Conservation (phyloP, 2,888 invertebrate species). For the Petrophora chlorosata region DNA sequence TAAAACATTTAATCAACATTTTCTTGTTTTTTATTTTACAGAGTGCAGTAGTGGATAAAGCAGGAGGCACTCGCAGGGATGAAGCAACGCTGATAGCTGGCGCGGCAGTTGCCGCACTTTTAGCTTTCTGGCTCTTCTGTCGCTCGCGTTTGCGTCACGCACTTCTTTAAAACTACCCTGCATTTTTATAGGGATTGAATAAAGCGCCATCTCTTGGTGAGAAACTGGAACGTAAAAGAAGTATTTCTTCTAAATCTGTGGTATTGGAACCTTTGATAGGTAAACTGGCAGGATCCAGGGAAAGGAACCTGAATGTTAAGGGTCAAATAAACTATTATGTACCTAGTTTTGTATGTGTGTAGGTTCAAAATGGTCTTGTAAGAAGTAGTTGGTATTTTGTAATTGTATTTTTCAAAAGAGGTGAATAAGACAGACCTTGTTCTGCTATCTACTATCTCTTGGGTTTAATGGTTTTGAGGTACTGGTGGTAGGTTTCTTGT, state of each 20-base stretch:
- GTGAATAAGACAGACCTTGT: too few species aligned
- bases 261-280: conserved; percentile 8
- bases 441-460: too few species aligned
- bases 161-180: conserved; percentile 54
- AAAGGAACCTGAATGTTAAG: too few species aligned
- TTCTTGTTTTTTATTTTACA: conserved; percentile 41
- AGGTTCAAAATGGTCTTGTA: conserved; percentile 10
- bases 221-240: conserved; percentile 3
- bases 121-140: conserved; percentile 72
- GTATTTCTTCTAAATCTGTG: not conserved
- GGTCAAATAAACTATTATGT: too few species aligned
- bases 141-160: conserved; percentile 67
- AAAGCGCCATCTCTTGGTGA: conserved; percentile 19
- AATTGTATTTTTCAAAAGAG: too few species aligned
- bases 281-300: conserved; percentile 20
- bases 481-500: too few species aligned
- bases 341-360: conserved; percentile 16
- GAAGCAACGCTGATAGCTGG: conserved; percentile 72
- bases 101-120: conserved; percentile 70
- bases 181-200: conserved; percentile 4
- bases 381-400: too few species aligned
- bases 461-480: too few species aligned
- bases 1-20: not conserved
- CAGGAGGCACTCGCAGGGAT: conserved; percentile 68
- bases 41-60: conserved; percentile 75